Base-by-base conservation (phyloP, 2,797 vertebrate genomes). In the Coluber constrictor region DNA sequence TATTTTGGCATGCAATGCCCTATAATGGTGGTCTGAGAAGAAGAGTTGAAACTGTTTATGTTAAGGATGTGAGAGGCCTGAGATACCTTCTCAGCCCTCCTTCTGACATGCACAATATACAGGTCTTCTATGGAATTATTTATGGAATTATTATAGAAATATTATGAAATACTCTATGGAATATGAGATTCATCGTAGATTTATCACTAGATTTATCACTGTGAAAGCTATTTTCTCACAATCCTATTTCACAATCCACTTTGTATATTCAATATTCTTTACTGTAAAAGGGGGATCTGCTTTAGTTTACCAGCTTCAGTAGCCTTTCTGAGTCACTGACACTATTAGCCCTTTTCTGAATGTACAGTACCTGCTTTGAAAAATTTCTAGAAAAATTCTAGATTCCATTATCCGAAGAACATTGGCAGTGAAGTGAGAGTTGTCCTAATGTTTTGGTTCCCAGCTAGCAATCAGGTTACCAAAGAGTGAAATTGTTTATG, bases 361-460 rank as follows among this genome's bases (percentile, higher is more conserved):
- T 86, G 92, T 88, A 88, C 90, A 93, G 51, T 90, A 90, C 51
- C 74, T 32, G 25, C 92, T 94, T 54, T 63, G 90, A 92, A 95
- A 94, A 94, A 92, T 90, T 93, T 29, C 66, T 90, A 23, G 74
- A 91, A 94, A 90, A 60, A 88, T 90, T 94, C 93, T 86, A 91
- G 92, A 92, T 0, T 1, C 66, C 87, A 37, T 54, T 74, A 89
- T 95, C 91, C 93, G 74, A 55, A 94, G 94, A 95, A 93, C 88
- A 94, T 57, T 94, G 93, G 93, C 94, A 96, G 90, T 91, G 89
- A 51, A 90, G 0, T 15, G 16, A 74, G 16, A n/a, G 86, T 94
- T 59, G 83, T 92, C 27, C 1, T 13, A 87, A 51, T 3, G 6
- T 74, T 88, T 11, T 88, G 56, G 61, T 70, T 88, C 86, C 57